Percentiles rank a stretch among this genome's conserved stretches.
Conservation (phyloP, 2,797 vertebrate genomes). For the Fistularia tabacaria region DNA sequence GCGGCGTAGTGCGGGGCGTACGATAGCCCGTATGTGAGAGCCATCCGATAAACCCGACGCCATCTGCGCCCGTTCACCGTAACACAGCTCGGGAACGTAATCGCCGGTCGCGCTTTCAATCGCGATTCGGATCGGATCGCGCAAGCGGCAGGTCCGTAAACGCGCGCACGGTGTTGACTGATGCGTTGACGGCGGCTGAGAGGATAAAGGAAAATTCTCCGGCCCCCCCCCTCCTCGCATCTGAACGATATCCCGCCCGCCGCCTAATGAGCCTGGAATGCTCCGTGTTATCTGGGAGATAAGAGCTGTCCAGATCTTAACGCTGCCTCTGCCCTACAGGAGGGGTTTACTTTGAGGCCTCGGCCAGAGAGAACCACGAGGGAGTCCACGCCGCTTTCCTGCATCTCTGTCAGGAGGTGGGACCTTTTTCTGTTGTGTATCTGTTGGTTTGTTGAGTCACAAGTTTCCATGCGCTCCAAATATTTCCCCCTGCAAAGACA, state of each 20-base stretch:
- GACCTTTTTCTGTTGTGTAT: conserved; percentile 2
- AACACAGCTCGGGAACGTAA: too few relatives aligned
- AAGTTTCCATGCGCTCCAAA: neutral
- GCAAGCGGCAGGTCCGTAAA: too few relatives aligned
- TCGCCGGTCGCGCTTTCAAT: too few relatives aligned
- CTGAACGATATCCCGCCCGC: neutral
- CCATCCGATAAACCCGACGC: too few relatives aligned
- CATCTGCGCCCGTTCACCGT: too few relatives aligned
- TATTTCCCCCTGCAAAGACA: neutral
- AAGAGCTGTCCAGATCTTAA: conserved; percentile 15
- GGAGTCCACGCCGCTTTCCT: conserved; percentile 85
- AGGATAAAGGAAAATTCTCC: too few relatives aligned
- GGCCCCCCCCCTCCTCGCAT: too few relatives aligned
- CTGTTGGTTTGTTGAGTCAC: neutral
- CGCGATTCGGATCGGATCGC: too few relatives aligned
- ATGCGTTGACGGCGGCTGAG: too few relatives aligned
- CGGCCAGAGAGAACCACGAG: conserved; percentile 86
- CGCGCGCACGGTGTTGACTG: too few relatives aligned
- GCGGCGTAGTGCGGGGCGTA: too few relatives aligned
- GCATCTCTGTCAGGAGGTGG: conserved; percentile 86
- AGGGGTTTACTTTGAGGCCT: conserved; percentile 84
- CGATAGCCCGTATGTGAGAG: too few relatives aligned
- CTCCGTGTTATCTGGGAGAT: conserved; percentile 30
- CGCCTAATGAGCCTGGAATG: conserved; percentile 35
- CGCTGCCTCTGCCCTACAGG: conserved; percentile 42